Evolutionary conservation across 2,888 invertebrate species (phyloP).

Genomic region (Ennomos erosarius): DNA sequence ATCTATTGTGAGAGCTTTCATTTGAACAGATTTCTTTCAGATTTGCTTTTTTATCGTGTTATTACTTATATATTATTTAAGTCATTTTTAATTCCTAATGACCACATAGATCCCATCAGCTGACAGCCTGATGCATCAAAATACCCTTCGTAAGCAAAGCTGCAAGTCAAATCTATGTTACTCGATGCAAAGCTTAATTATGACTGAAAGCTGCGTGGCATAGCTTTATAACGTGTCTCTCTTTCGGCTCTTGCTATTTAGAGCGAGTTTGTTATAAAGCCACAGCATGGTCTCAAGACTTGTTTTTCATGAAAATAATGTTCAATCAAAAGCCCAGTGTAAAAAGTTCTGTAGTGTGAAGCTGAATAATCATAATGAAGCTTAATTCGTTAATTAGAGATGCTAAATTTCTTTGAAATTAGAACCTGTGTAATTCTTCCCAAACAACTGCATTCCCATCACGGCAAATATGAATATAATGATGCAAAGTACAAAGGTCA

Average conservation of each 20-base stretch:
- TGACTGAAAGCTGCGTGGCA: slow-evolving; percentile 82
- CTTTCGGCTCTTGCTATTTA: slow-evolving; percentile 56
- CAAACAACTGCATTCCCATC: slow-evolving; percentile 98
- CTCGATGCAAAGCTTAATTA: slow-evolving; percentile 83
- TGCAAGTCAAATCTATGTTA: slow-evolving; percentile 82
- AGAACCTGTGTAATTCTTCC: slow-evolving; percentile 93
- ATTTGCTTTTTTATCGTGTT: slow-evolving; percentile 40
- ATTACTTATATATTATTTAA: slow-evolving; percentile 43
- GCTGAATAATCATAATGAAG: slow-evolving; percentile 78
- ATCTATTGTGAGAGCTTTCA: slow-evolving; percentile 67
- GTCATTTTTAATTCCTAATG: slow-evolving; percentile 43
- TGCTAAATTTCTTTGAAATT: slow-evolving; percentile 80
- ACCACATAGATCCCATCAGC: slow-evolving; percentile 83
- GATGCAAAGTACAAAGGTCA: slow-evolving; percentile 97
- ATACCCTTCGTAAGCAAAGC: slow-evolving; percentile 81
- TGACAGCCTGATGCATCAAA: slow-evolving; percentile 74
- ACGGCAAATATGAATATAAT: slow-evolving; percentile 99
- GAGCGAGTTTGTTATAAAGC: slow-evolving; percentile 80
- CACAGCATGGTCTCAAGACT: slow-evolving; percentile 70
- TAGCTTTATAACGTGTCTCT: slow-evolving; percentile 79
- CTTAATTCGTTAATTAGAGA: slow-evolving; percentile 77
- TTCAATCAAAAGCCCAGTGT: slow-evolving; percentile 82
- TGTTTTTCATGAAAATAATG: slow-evolving; percentile 76
- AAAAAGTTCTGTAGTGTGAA: slow-evolving; percentile 80
- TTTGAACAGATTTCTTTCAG: slow-evolving; percentile 53